Conservation (phyloP, 2,797 vertebrate genomes). For the Artibeus lituratus region DNA sequence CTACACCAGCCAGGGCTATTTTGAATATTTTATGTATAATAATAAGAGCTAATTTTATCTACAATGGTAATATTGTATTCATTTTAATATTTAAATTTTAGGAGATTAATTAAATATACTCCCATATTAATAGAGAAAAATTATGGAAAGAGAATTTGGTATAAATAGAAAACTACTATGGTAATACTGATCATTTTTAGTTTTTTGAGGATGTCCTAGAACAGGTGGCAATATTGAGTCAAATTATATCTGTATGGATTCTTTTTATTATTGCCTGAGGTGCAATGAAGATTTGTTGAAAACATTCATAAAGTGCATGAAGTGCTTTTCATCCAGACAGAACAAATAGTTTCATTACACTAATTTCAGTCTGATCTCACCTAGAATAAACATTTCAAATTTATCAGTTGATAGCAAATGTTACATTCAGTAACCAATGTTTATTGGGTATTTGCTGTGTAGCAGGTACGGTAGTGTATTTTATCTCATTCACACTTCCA, state of each 20-base stretch:
- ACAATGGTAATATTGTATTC: background rate
- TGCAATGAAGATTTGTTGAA: background rate
- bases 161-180: background rate
- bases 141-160: background rate
- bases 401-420: background rate
- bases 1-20: too few species aligned
- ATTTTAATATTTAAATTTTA: conserved; percentile 43
- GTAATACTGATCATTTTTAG: background rate
- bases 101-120: background rate
- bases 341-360: background rate
- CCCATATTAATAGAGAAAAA: background rate
- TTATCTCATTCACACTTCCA: conserved; percentile 22
- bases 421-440: background rate
- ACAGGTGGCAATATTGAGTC: background rate
- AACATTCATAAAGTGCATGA: background rate
- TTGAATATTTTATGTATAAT: conserved; percentile 7
- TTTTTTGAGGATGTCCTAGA: conserved; percentile 27
- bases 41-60: background rate
- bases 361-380: background rate
- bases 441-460: background rate
- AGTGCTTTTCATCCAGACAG: conserved; percentile 31
- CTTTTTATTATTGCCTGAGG: conserved; percentile 2
- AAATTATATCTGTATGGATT: background rate
- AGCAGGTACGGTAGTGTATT: background rate
- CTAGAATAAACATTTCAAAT: background rate